Conservation (phyloP, 2,797 vertebrate species). For the Ctenosaura bakeri region DNA sequence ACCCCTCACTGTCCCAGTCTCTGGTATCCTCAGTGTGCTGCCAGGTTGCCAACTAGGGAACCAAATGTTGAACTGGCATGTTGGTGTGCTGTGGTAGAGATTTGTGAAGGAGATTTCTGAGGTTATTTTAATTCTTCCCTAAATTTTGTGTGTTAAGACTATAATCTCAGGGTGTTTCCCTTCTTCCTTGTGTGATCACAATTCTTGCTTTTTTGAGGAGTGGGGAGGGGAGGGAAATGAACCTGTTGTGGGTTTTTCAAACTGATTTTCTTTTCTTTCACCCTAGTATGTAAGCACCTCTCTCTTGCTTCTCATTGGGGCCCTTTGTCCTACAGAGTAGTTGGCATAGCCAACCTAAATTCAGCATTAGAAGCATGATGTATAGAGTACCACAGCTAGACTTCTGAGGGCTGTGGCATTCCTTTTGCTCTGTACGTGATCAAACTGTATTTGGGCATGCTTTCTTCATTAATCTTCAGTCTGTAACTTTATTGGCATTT, state of each 20-base stretch:
- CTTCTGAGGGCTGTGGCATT: background rate
- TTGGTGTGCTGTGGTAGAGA: background rate
- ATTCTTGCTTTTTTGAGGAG: background rate
- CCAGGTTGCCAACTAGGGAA: background rate
- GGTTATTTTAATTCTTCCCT: slow-evolving; percentile 14
- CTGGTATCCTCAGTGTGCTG: background rate
- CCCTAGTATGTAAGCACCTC: background rate
- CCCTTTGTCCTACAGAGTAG: background rate
- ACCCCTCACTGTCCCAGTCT: background rate
- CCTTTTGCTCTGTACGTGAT: background rate
- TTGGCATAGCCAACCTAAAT: background rate
- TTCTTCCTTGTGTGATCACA: background rate
- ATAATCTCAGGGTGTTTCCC: background rate
- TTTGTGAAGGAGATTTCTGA: background rate
- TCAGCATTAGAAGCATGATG: background rate
- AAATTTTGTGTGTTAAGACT: background rate
- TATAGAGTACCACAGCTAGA: too few species aligned
- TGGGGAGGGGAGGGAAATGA: background rate
- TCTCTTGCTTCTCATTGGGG: background rate
- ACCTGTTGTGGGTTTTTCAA: background rate
- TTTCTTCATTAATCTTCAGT: background rate
- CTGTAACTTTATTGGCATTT: background rate
- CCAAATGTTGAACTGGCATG: background rate
- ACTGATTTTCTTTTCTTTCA: background rate
- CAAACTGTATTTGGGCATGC: background rate